Evolutionary conservation across 2,888 invertebrate genomes (phyloP).

Genomic region (Gastrophysa polygoni): DNA sequence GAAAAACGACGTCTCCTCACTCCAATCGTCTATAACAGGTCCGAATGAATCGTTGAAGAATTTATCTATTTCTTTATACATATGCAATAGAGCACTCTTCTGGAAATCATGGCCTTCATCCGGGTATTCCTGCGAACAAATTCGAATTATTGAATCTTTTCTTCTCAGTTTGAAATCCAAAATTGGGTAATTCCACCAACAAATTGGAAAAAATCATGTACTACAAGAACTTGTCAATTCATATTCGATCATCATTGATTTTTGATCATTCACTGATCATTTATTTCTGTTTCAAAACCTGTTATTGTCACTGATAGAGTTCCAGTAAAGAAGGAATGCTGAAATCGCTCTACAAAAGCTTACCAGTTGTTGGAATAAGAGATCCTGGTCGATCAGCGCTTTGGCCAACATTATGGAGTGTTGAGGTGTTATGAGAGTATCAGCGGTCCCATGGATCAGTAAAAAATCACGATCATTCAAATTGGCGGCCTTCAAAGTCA

Average conservation of each 20-base stretch:
- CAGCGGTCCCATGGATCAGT: conserved; percentile 83
- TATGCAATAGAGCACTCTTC: conserved; percentile 72
- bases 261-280: no score
- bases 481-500: conserved; percentile 79
- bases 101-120: conserved; percentile 82
- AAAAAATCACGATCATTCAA: conserved; percentile 71
- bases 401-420: conserved; percentile 85
- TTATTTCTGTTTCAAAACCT: no score
- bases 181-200: not conserved
- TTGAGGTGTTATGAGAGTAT: conserved; percentile 83
- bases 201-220: no score
- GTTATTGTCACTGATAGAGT: no score
- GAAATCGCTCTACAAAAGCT: conserved; percentile 40
- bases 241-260: no score
- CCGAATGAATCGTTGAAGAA: conserved; percentile 86
- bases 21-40: conserved; percentile 56
- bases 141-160: no score
- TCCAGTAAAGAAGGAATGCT: no score
- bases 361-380: conserved; percentile 86
- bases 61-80: conserved; percentile 84
- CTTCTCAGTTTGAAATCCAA: no score
- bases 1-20: conserved; percentile 57
- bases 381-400: conserved; percentile 79
- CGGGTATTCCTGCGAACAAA: conserved; percentile 74
- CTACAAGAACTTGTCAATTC: no score